phyloP scores from a whole-genome alignment of 1,140 invertebrate genomes.

The Leptopilina boulardi region DNA sequence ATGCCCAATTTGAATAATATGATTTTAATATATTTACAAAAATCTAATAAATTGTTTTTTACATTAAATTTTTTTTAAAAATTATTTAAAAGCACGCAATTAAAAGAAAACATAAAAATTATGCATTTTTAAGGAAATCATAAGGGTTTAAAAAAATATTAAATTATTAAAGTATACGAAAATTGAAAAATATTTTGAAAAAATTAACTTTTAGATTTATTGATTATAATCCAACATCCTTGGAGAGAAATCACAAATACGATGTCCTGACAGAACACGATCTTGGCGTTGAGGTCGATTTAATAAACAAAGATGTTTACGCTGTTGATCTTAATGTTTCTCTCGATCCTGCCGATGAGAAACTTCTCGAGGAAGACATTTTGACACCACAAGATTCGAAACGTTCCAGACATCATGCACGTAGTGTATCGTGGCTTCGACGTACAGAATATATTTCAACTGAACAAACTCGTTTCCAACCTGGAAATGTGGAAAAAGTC shows the following conservation, averaged over 20 bases:
- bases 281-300: slow-evolving; percentile 95
- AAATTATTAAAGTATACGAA: slow-evolving; percentile 24
- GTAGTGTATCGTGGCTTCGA: slow-evolving; percentile 96
- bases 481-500: slow-evolving; percentile 96
- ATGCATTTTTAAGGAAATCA: too few species aligned
- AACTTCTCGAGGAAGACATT: slow-evolving; percentile 94
- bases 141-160: too few species aligned
- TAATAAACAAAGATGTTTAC: slow-evolving; percentile 97
- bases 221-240: slow-evolving; percentile 96
- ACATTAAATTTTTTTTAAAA: too few species aligned
- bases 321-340: slow-evolving; percentile 83
- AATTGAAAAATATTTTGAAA: neutral
- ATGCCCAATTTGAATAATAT: too few species aligned
- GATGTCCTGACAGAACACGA: slow-evolving; percentile 98
- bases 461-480: slow-evolving; percentile 97
- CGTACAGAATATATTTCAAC: slow-evolving; percentile 99
- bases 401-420: slow-evolving; percentile 92
- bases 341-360: slow-evolving; percentile 93
- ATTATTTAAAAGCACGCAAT: too few species aligned
- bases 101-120: too few species aligned
- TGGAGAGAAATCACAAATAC: slow-evolving; percentile 95
- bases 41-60: too few species aligned
- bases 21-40: too few species aligned
- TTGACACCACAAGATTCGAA: slow-evolving; percentile 92
- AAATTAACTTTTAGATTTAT: slow-evolving; percentile 84